Evolutionary conservation across 2,888 invertebrate species (phyloP).

Genomic region (Ectropis crepuscularia): DNA sequence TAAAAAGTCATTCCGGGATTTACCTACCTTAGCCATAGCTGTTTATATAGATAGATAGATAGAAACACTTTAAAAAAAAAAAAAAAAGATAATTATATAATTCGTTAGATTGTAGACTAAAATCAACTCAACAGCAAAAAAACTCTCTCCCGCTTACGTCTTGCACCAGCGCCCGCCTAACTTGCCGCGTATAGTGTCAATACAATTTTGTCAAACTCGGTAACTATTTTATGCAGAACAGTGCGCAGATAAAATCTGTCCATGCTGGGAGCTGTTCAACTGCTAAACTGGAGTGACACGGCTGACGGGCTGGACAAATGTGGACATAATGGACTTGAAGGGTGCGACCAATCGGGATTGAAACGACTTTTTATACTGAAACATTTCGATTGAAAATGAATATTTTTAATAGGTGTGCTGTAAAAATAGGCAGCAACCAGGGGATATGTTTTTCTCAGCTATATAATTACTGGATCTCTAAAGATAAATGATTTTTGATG

Average conservation of each 20-base stretch:
- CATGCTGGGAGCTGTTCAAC: conserved; percentile 25
- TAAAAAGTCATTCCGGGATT: too few relatives aligned
- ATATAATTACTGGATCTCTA: too few relatives aligned
- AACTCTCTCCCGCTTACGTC: conserved; percentile 19
- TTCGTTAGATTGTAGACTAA: too few relatives aligned
- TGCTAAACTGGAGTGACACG: conserved; percentile 25
- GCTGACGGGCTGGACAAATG: conserved; percentile 4
- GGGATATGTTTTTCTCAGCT: too few relatives aligned
- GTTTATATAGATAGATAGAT: too few relatives aligned
- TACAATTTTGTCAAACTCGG: conserved; percentile 54
- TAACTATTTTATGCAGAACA: conserved; percentile 56
- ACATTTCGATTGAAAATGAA: not conserved
- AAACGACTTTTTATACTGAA: not conserved
- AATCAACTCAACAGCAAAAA: too few relatives aligned
- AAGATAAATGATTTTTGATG: too few relatives aligned
- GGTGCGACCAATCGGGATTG: not conserved
- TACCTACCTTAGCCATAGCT: too few relatives aligned
- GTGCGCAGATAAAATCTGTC: conserved; percentile 44
- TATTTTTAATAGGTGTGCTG: too few relatives aligned
- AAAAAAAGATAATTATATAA: too few relatives aligned
- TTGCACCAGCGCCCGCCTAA: conserved; percentile 40
- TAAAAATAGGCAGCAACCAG: too few relatives aligned
- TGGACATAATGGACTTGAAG: conserved; percentile 23
- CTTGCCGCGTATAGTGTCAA: conserved; percentile 53
- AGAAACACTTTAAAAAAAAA: too few relatives aligned